A percentile compares a stretch with the other conserved stretches of the same genome.
Conservation (phyloP, 2,888 invertebrate species). For the Agonum fuliginosum region DNA sequence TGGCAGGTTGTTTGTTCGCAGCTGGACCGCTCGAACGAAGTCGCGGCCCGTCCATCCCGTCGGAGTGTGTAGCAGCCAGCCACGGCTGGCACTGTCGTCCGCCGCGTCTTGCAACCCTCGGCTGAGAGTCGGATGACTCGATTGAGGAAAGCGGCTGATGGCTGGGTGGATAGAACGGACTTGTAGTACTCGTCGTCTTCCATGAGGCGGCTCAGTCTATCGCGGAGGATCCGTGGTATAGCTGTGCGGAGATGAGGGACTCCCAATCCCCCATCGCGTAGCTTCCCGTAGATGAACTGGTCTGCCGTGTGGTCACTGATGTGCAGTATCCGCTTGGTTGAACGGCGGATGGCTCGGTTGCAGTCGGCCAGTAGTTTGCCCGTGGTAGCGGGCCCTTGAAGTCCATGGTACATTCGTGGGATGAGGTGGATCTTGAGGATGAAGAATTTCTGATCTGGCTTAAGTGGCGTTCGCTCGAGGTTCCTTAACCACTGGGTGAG, state of each 20-base stretch:
- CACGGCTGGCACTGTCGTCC: background rate
- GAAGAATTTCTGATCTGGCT: constrained; percentile 69
- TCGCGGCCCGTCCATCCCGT: constrained; percentile 13
- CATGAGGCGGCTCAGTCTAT: no score
- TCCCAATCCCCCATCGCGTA: background rate
- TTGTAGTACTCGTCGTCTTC: background rate
- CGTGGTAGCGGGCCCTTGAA: no score
- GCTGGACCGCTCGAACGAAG: background rate
- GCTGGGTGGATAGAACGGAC: background rate
- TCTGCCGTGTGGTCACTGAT: no score
- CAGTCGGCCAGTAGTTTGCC: no score
- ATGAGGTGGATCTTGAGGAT: constrained; percentile 67
- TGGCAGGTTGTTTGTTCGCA: background rate
- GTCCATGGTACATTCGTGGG: constrained; percentile 68
- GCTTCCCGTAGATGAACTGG: constrained; percentile 60
- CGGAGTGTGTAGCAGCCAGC: background rate
- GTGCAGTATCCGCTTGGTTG: no score
- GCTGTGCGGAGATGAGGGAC: background rate
- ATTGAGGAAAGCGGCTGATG: background rate
- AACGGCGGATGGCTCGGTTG: no score
- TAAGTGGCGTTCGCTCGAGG: constrained; percentile 67
- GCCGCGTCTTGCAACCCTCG: background rate
- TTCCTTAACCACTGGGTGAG: constrained; percentile 63
- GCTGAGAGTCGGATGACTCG: background rate
- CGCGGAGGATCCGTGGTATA: no score